Evolutionary conservation across 2,113 vertebrate genomes (phyloP).

Genomic region (Lipotes vexillifer): DNA sequence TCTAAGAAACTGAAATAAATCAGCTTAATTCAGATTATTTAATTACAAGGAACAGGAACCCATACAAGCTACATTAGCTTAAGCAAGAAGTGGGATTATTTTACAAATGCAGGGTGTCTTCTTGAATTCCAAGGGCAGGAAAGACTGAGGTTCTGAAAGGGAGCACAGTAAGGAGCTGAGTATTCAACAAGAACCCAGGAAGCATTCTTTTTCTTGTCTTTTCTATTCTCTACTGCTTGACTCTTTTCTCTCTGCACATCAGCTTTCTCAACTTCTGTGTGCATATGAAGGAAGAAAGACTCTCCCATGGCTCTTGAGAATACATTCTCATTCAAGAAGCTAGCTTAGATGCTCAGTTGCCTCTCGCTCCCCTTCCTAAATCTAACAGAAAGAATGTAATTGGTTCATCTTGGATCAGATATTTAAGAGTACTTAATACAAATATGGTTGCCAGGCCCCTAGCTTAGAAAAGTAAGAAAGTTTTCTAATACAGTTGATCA

Average conservation of each 20-base stretch:
- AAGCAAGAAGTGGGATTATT: not conserved
- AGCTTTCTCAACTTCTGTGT: not conserved
- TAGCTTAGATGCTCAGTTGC: too few species aligned
- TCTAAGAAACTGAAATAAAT: not conserved
- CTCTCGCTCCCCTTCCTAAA: not conserved
- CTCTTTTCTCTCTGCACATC: not conserved
- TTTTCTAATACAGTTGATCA: not conserved
- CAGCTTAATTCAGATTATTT: not conserved
- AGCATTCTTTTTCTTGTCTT: not conserved
- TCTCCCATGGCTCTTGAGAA: not conserved
- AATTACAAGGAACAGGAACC: not conserved
- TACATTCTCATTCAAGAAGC: not conserved
- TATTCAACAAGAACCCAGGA: too few species aligned
- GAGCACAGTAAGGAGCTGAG: not conserved
- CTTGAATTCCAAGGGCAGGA: not conserved
- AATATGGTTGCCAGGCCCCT: not conserved
- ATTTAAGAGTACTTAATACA: not conserved
- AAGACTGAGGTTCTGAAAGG: not conserved
- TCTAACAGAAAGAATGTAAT: not conserved
- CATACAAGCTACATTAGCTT: not conserved
- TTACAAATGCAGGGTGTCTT: not conserved
- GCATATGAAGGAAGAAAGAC: not conserved
- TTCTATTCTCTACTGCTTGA: not conserved
- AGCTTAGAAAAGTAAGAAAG: not conserved
- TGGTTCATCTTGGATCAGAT: not conserved